These are phyloP conservation scores for Hypomecis punctinalis DNA, from an alignment of 2,888 invertebrate species.

Conservation along the genomic window DNA sequence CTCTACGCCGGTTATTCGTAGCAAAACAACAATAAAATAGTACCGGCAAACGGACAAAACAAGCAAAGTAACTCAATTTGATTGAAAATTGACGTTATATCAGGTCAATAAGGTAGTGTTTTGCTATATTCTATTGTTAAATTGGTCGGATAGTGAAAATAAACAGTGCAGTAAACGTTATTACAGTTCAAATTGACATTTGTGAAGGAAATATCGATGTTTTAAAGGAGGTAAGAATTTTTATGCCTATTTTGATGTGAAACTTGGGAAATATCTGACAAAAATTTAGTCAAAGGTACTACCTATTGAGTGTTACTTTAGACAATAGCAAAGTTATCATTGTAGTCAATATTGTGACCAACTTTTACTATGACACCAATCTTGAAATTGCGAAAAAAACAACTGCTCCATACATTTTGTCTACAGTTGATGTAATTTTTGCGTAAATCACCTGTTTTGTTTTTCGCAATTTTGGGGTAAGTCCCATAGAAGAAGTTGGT, in stretches of 20 bases:
- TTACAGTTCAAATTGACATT: constrained; percentile 29
- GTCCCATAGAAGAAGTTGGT: no score
- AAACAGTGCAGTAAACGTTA: constrained; percentile 21
- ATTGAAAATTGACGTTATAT: constrained; percentile 23
- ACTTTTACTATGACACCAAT: no score
- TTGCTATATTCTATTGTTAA: constrained; percentile 21
- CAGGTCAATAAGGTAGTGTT: constrained; percentile 23
- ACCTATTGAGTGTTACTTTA: no score
- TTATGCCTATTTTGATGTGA: background rate
- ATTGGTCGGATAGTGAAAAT: constrained; percentile 13
- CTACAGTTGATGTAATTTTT: no score
- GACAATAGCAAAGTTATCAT: no score
- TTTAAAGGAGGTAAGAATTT: constrained; percentile 28
- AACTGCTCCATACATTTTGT: no score
- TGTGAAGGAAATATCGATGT: constrained; percentile 29
- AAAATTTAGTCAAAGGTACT: no score
- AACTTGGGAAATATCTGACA: background rate
- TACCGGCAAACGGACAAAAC: constrained; percentile 48
- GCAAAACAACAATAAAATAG: constrained; percentile 45
- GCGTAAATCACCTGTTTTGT: no score
- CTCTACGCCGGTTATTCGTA: constrained; percentile 47
- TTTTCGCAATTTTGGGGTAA: no score
- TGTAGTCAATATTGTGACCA: no score
- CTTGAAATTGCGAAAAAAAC: no score
- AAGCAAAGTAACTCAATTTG: constrained; percentile 34